Base-by-base conservation (phyloP, 2,113 vertebrate genomes). In the Glaucidium brasilianum region DNA sequence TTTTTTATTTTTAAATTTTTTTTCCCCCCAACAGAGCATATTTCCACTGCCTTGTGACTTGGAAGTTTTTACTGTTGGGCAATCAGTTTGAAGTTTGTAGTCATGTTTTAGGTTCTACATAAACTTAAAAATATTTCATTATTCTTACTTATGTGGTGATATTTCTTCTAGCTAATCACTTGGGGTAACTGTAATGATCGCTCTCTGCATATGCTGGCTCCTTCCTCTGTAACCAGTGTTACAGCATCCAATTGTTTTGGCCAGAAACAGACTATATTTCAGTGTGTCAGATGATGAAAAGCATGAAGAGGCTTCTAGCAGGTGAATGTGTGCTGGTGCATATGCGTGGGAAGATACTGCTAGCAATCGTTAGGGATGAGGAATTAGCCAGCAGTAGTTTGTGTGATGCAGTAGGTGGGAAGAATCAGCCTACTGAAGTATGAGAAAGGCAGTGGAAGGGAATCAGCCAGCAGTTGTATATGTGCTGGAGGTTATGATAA, bases 331-430 rank as follows among this genome's bases (percentile, higher is more conserved):
- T 74, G 49, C 15, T 7, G 1, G 85, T 95, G 59, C 32, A 15
- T 62, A 30, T 49, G 56, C 0, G 35, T 82, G 73, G 93, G 87
- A 95, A 92, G 86, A 35, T 39, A 35, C 64, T 85, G 55, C n/a
- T 63, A 52, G 27, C 80, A 91, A 14, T 89, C 0, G 1, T 78
- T 78, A 87, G 34, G 72, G 77, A 52, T 1, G 35, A 91, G 52
- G 69, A 72, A 87, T 96, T 92, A 92, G 76, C 84, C 91, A 91
- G 73, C 64, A 68, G 68, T 34, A 55, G 88, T 69, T 94, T 79
- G 59, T 94, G 55, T 66, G 91, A 56, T 78, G 56, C 37, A 71
- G 63, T 67, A 81, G 64, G 94, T 84, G 83, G 89, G 64, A 95
- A 91, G 72, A 94, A 59, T 71, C 86, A 89, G 80, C 73, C 80